Base-by-base conservation (phyloP, 2,888 invertebrate genomes). In the Microplitis manilae region DNA sequence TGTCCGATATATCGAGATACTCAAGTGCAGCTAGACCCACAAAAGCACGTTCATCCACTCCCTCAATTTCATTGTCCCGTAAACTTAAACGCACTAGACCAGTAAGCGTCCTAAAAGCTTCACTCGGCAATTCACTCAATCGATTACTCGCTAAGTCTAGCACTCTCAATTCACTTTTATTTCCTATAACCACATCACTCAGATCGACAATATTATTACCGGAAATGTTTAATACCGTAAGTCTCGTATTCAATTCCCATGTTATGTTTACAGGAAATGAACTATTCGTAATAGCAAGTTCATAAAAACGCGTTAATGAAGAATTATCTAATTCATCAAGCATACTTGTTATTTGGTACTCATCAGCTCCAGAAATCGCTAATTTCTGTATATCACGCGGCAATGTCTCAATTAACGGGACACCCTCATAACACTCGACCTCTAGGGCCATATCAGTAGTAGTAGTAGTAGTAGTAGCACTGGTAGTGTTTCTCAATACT, bases 1-100 rank as follows among this genome's bases (percentile, higher is more conserved):
- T 96, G 85, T 92, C 91, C 64, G 95, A 94, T 74, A 96, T 89
- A 85, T 95, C 94, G 83, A 96, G 90, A 72, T 92, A 92, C 87
- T 94, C 93, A 81, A 96, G 90, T 81, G 91, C 92, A 17, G 90
- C 89, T 80, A 95, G 90, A 59, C 93, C 92, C 81, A 91, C 91
- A 84, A 95, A 94, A 85, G 92, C 93, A 83, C 91, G 90, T 80
- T 91, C 91, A 85, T 91, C 91, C 84, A 93, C 91, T 81, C 87
- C 90, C 75, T 90, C 87, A 79, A 96, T 92, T 75, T 91, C 91
- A 89, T 96, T 96, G 84, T 92, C 92, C 86, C 94, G 94, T 84
- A 96, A 90, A 87, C 93, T 92, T 81, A 96, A 91, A 89, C 93
- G 92, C 84, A 93, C 92, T 70, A 95, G 90, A 82, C 91, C 91